Evolutionary conservation across 2,888 invertebrate species (phyloP).

Genomic region (Liopterus haemorrhoidalis): DNA sequence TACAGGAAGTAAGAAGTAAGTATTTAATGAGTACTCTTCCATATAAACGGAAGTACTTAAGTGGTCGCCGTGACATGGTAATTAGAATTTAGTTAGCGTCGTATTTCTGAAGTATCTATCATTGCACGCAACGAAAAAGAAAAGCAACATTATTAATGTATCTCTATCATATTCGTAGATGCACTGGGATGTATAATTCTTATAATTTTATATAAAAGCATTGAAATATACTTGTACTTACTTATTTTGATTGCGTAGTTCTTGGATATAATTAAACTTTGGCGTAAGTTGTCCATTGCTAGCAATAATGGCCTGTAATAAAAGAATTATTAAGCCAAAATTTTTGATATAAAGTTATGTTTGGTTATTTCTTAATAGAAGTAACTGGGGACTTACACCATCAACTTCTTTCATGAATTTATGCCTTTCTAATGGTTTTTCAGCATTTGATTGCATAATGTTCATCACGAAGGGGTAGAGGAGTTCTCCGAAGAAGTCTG

Average conservation of each 20-base stretch:
- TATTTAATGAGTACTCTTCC: too few species aligned
- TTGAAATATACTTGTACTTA: constrained; percentile 9
- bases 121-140: too few species aligned
- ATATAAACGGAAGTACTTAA: too few species aligned
- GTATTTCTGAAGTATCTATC: too few species aligned
- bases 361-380: constrained; percentile 28
- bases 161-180: too few species aligned
- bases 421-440: constrained; percentile 70
- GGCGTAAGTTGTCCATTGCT: constrained; percentile 91
- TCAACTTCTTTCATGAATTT: constrained; percentile 65
- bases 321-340: constrained; percentile 17
- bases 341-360: constrained; percentile 11
- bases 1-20: too few species aligned
- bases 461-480: constrained; percentile 83
- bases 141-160: too few species aligned
- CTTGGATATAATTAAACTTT: constrained; percentile 91
- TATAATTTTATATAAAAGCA: neutral
- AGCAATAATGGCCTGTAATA: constrained; percentile 84
- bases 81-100: too few species aligned
- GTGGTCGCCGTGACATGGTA: too few species aligned
- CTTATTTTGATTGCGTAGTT: constrained; percentile 57
- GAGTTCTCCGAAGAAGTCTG: constrained; percentile 94
- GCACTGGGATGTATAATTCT: too few species aligned
- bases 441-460: constrained; percentile 80
- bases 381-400: constrained; percentile 49